phyloP scores from a whole-genome alignment of 2,797 vertebrate species.

The Limosa lapponica region DNA sequence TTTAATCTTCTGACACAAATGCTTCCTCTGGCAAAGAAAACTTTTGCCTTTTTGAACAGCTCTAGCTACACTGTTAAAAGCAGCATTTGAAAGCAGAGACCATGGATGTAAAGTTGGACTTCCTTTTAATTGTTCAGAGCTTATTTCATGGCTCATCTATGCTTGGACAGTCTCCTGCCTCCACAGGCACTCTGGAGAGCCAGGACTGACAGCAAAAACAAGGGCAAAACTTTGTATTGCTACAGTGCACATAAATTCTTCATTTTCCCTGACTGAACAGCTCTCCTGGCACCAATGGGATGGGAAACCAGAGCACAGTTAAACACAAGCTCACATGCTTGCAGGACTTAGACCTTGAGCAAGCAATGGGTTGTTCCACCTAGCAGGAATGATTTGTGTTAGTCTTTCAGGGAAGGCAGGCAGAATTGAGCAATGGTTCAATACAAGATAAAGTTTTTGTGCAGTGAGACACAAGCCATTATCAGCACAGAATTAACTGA shows the following conservation, averaged over 20 bases:
- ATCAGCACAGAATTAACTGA: not conserved
- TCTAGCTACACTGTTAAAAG: not conserved
- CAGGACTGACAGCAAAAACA: not conserved
- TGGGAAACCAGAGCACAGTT: not conserved
- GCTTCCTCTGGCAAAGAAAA: not conserved
- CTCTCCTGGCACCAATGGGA: rapidly evolving
- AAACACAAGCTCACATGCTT: not conserved
- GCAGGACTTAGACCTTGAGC: not conserved
- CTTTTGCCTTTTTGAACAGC: not conserved
- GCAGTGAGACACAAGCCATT: not conserved
- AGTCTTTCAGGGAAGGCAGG: not conserved
- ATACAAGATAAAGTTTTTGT: not conserved
- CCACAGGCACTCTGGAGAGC: not conserved
- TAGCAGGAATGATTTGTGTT: not conserved
- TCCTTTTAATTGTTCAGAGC: not conserved
- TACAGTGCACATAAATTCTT: not conserved
- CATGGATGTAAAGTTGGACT: not conserved
- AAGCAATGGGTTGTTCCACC: not conserved
- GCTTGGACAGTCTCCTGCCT: not conserved
- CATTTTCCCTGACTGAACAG: not conserved
- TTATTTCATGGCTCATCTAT: not conserved
- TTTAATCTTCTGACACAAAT: not conserved
- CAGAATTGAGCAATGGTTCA: not conserved
- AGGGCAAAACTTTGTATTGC: not conserved
- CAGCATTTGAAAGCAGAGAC: not conserved